phyloP scores from a whole-genome alignment of 2,113 vertebrate species.

The Carassius auratus region DNA sequence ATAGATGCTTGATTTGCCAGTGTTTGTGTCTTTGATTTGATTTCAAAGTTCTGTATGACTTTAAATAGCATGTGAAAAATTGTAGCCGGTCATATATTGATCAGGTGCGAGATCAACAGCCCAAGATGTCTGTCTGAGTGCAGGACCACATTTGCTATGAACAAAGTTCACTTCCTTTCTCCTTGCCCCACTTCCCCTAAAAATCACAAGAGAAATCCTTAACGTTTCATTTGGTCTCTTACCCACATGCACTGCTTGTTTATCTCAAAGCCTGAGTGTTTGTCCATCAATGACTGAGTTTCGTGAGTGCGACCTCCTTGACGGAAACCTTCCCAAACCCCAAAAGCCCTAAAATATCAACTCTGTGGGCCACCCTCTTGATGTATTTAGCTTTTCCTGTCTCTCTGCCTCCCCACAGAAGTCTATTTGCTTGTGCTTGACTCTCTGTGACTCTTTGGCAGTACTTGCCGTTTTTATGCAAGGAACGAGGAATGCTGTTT shows the following conservation, averaged over 20 bases:
- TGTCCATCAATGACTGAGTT: slow-evolving; percentile 18
- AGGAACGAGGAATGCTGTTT: slow-evolving; percentile 61
- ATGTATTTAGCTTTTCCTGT: slow-evolving; percentile 49
- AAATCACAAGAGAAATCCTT: slow-evolving; percentile 4
- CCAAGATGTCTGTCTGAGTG: not conserved
- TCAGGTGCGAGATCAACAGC: not conserved
- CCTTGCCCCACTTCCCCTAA: slow-evolving; percentile 18
- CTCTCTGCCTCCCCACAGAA: not conserved
- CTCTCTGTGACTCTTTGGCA: slow-evolving; percentile 28
- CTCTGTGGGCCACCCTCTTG: slow-evolving; percentile 37
- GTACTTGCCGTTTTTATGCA: slow-evolving; percentile 49
- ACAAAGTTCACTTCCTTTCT: slow-evolving; percentile 6
- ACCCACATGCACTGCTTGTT: not conserved
- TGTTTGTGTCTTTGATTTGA: not conserved
- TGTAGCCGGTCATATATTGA: not conserved
- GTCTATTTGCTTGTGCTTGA: slow-evolving; percentile 13
- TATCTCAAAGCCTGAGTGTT: not conserved
- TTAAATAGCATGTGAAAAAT: no score
- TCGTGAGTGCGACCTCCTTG: slow-evolving; percentile 12
- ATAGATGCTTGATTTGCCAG: not conserved
- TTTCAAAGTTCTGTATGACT: not conserved
- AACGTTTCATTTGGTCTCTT: slow-evolving; percentile 2
- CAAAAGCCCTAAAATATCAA: slow-evolving; percentile 28
- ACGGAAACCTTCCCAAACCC: slow-evolving; percentile 6
- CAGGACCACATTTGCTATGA: not conserved